phyloP scores from a whole-genome alignment of 2,888 invertebrate genomes.

The Dryocosmus kuriphilus region DNA sequence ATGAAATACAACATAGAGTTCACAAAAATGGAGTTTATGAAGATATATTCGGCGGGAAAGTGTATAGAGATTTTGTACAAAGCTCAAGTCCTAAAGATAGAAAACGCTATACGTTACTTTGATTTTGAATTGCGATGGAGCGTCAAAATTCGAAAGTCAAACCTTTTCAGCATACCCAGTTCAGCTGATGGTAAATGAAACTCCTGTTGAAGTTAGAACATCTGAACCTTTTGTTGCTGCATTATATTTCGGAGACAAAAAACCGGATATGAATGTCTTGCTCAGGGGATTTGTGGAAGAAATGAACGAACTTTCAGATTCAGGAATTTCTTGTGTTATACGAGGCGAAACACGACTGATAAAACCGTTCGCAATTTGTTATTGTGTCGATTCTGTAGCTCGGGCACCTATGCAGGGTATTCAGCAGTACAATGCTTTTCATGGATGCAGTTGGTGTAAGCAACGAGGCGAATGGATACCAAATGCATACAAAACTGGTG shows the following conservation, averaged over 20 bases:
- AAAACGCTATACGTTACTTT: background rate
- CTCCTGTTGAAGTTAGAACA: background rate
- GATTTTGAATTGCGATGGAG: background rate
- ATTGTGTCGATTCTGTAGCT: slow-evolving; percentile 2
- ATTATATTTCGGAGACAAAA: slow-evolving; percentile 45
- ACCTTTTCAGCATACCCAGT: background rate
- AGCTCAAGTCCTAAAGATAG: too few relatives aligned
- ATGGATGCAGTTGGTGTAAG: slow-evolving; percentile 31
- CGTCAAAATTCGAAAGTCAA: background rate
- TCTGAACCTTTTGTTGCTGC: too few relatives aligned
- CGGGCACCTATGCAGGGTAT: background rate
- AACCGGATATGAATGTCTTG: slow-evolving; percentile 47
- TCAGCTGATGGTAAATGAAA: background rate
- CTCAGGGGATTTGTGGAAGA: slow-evolving; percentile 39
- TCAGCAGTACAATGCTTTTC: slow-evolving; percentile 43
- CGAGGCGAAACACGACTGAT: background rate
- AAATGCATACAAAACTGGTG: background rate
- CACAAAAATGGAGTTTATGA: too few relatives aligned
- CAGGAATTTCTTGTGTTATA: slow-evolving; percentile 34
- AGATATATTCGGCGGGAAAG: too few relatives aligned
- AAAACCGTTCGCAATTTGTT: slow-evolving; percentile 32
- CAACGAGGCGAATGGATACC: slow-evolving; percentile 34
- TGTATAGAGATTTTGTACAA: too few relatives aligned
- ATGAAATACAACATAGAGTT: too few relatives aligned
- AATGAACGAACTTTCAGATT: slow-evolving; percentile 44